These are phyloP conservation scores for Glossosoma conforme DNA, from an alignment of 1,140 invertebrate species.

Conservation along the genomic window DNA sequence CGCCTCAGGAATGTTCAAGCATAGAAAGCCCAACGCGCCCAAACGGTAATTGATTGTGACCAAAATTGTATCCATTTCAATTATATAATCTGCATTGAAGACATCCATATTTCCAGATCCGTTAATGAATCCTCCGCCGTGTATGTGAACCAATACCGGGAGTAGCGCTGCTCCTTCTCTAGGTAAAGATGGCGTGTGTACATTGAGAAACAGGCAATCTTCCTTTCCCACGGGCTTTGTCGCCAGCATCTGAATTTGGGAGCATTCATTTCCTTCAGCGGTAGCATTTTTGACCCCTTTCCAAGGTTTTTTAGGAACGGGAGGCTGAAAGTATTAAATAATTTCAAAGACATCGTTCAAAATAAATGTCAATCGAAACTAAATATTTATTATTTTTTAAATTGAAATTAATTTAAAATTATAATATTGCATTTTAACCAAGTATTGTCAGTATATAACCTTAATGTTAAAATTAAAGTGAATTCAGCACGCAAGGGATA, in stretches of 20 bases:
- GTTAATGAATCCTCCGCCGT: slow-evolving; percentile 56
- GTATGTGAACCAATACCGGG: slow-evolving; percentile 61
- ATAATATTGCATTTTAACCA: too few species aligned
- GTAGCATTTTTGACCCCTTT: slow-evolving; percentile 42
- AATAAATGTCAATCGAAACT: too few species aligned
- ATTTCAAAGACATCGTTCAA: slow-evolving; percentile 3
- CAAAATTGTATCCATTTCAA: slow-evolving; percentile 52
- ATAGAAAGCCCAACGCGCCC: slow-evolving; percentile 53
- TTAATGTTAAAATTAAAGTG: too few species aligned
- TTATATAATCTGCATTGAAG: slow-evolving; percentile 49
- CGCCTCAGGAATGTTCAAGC: slow-evolving; percentile 42
- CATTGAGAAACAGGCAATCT: slow-evolving; percentile 56
- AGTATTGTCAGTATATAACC: too few species aligned
- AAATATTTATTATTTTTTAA: too few species aligned
- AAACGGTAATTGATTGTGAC: slow-evolving; percentile 56
- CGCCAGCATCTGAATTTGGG: slow-evolving; percentile 34
- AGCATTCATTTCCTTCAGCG: slow-evolving; percentile 40
- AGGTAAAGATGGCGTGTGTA: slow-evolving; percentile 50
- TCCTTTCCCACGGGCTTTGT: slow-evolving; percentile 49
- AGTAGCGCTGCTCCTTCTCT: slow-evolving; percentile 29
- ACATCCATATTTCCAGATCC: slow-evolving; percentile 43
- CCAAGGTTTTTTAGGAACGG: slow-evolving; percentile 42
- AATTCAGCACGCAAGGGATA: too few species aligned
- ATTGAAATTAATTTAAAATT: too few species aligned
- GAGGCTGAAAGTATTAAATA: slow-evolving; percentile 36